phyloP scores from a whole-genome alignment of 2,797 vertebrate species.

The Cyclopterus lumpus region DNA sequence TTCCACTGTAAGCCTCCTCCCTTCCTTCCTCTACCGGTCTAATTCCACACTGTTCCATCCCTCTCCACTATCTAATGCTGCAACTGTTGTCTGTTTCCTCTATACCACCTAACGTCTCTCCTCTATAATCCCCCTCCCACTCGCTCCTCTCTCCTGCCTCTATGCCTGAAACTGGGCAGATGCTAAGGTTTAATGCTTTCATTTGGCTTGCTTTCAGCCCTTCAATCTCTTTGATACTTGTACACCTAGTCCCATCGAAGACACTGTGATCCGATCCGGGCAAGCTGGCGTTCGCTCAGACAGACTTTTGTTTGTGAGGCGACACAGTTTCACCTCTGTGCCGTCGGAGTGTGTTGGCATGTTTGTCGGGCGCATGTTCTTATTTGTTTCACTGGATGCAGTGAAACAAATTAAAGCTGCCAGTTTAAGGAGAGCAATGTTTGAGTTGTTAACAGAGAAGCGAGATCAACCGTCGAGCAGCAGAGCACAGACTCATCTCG shows the following conservation, averaged over 20 bases:
- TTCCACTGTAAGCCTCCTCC: background rate
- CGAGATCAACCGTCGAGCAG: conserved; percentile 19
- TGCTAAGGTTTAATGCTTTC: conserved; percentile 77
- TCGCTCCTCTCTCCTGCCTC: conserved; percentile 48
- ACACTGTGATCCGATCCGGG: conserved; percentile 76
- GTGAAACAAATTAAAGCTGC: conserved; percentile 52
- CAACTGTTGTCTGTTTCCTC: conserved; percentile 46
- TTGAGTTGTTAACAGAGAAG: conserved; percentile 39
- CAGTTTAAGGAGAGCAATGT: conserved; percentile 17
- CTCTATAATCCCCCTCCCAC: conserved; percentile 63
- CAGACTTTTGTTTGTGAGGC: conserved; percentile 31
- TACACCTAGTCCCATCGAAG: conserved; percentile 71
- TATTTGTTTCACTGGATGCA: conserved; percentile 39
- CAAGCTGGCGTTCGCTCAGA: conserved; percentile 62
- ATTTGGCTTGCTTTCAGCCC: conserved; percentile 75
- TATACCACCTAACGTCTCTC: conserved; percentile 51
- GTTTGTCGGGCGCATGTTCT: conserved; percentile 41
- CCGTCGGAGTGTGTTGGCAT: conserved; percentile 40
- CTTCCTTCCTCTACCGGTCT: background rate
- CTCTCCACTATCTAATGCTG: conserved; percentile 27
- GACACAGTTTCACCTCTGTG: conserved; percentile 28
- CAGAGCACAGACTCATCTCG: background rate
- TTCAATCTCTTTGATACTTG: conserved; percentile 78
- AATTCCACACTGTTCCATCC: conserved; percentile 1
- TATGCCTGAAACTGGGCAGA: conserved; percentile 62